A percentile compares a stretch with the other conserved stretches of the same genome.
phyloP scores from a whole-genome alignment of 2,888 invertebrate genomes.

The Mylabris sibirica region DNA sequence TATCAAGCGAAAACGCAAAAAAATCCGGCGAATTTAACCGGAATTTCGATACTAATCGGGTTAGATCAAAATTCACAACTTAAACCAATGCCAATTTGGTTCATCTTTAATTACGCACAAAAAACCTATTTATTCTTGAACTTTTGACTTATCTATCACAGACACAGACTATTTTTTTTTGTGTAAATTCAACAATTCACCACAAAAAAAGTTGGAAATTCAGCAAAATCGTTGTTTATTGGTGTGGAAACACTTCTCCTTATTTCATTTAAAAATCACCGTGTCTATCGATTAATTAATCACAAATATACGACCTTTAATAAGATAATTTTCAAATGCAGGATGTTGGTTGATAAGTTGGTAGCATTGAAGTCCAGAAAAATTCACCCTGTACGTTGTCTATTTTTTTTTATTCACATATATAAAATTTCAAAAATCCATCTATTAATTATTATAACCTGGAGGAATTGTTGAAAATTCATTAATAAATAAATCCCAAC shows the following conservation, averaged over 20 bases:
- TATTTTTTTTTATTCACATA: too few relatives aligned
- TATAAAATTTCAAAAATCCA: too few relatives aligned
- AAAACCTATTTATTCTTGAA: not conserved
- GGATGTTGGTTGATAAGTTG: conserved; percentile 31
- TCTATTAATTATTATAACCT: conserved; percentile 1
- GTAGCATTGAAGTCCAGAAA: conserved; percentile 29
- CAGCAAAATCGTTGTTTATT: not conserved
- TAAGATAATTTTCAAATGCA: conserved; percentile 18
- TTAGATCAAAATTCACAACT: not conserved
- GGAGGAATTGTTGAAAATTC: not conserved
- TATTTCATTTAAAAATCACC: not conserved
- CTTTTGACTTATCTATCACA: not conserved
- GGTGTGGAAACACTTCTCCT: not conserved
- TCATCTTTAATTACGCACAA: not conserved
- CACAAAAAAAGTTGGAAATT: not conserved
- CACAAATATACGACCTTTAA: conserved; percentile 12
- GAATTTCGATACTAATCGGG: not conserved
- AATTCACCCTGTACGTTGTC: conserved; percentile 18
- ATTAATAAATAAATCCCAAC: conserved; percentile 12
- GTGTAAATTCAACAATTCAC: not conserved
- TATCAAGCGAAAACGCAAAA: not conserved
- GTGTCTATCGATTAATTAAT: not conserved
- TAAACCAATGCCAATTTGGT: not conserved
- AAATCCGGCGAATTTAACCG: not conserved
- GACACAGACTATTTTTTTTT: not conserved